Evolutionary conservation across 2,797 vertebrate species (phyloP).

Genomic region (Poeciliopsis paucimaculata): DNA sequence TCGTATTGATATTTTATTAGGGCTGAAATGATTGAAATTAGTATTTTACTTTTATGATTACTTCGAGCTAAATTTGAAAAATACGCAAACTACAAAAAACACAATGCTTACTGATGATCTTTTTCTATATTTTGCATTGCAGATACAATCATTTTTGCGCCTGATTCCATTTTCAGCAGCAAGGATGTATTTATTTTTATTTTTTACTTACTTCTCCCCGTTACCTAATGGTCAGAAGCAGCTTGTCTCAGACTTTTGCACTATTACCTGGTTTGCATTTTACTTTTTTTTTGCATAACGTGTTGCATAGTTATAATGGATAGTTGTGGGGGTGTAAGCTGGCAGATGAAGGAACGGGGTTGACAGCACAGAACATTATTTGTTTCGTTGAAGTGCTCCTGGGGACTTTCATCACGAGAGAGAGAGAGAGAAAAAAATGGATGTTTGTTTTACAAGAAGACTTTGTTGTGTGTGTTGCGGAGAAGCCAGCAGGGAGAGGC

Average conservation of each 20-base stretch:
- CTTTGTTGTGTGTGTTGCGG: constrained; percentile 27
- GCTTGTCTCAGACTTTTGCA: constrained; percentile 5
- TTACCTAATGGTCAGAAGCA: constrained; percentile 2
- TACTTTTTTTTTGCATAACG: neutral
- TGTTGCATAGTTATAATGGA: neutral
- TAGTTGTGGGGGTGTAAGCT: constrained; percentile 6
- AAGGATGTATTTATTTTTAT: neutral
- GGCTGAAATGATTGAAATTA: neutral
- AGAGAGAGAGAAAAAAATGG: constrained; percentile 12
- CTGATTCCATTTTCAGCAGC: neutral
- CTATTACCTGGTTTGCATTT: constrained; percentile 15
- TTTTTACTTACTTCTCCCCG: neutral
- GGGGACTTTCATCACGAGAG: constrained; percentile 47
- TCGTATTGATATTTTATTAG: neutral
- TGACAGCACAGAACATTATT: constrained; percentile 62
- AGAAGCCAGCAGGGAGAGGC: constrained; percentile 23
- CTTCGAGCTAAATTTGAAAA: neutral
- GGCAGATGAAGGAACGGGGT: neutral
- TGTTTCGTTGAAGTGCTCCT: constrained; percentile 61
- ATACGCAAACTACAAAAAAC: neutral
- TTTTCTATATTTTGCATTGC: neutral
- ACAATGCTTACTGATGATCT: neutral
- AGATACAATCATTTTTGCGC: neutral
- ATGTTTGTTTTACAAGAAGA: constrained; percentile 71
- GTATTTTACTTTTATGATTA: neutral